A percentile compares a stretch with the other conserved stretches of the same genome.
phyloP scores from a whole-genome alignment of 2,888 invertebrate genomes.

The Stenchaetothrips biformis region DNA sequence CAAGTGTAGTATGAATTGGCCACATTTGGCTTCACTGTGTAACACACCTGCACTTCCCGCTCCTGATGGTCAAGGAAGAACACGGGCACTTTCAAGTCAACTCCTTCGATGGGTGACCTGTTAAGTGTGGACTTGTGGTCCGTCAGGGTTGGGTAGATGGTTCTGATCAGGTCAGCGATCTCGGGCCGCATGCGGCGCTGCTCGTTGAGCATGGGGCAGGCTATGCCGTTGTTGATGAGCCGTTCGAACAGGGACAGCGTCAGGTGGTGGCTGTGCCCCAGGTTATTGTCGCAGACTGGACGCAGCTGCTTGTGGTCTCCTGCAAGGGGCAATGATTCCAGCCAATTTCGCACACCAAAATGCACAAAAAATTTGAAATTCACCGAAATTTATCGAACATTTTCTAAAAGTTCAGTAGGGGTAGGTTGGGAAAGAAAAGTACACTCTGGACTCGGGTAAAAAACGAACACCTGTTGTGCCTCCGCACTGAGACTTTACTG shows the following conservation, averaged over 20 bases:
- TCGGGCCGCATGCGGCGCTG: background rate
- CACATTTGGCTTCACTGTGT: too few species aligned
- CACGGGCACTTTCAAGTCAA: background rate
- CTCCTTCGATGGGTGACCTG: background rate
- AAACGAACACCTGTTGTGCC: too few species aligned
- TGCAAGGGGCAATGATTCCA: background rate
- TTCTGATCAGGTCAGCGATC: background rate
- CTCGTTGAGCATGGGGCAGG: background rate
- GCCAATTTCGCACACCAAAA: too few species aligned
- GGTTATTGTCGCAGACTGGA: background rate
- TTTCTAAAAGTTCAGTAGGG: too few species aligned
- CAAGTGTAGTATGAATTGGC: too few species aligned
- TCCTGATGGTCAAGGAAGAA: background rate
- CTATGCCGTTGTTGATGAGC: background rate
- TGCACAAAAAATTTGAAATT: too few species aligned
- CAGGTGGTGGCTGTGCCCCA: background rate
- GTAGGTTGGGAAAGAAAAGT: too few species aligned
- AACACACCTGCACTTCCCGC: too few species aligned
- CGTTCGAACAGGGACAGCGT: background rate
- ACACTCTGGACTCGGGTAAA: too few species aligned
- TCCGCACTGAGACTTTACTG: too few species aligned
- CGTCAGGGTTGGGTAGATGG: background rate
- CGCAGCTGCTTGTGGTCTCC: background rate
- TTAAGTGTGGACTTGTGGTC: background rate
- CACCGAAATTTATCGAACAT: too few species aligned